Conservation (phyloP, 2,797 vertebrate species). For the Microctenopoma lineatum region DNA sequence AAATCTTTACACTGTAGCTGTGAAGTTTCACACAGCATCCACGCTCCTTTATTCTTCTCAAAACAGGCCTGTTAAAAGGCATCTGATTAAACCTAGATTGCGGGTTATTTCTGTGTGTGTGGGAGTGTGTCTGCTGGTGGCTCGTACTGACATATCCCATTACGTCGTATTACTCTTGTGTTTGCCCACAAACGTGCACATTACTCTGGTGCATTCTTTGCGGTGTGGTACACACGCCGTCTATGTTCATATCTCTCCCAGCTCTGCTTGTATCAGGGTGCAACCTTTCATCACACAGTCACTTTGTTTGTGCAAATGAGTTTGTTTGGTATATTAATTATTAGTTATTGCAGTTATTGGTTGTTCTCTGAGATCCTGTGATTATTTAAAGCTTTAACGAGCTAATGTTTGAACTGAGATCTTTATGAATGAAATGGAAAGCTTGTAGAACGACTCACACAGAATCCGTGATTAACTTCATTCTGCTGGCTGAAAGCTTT, state of each 20-base stretch:
- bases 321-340: background rate
- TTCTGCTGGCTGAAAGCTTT: too few relatives aligned
- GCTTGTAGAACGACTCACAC: too few relatives aligned
- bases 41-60: background rate
- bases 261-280: background rate
- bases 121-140: background rate
- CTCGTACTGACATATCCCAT: background rate
- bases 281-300: background rate
- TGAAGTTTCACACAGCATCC: constrained; percentile 36
- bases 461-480: too few relatives aligned
- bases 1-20: constrained; percentile 39
- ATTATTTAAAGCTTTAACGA: too few relatives aligned
- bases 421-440: too few relatives aligned
- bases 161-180: background rate
- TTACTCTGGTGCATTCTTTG: background rate
- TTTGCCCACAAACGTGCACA: background rate
- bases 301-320: background rate
- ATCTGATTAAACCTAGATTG: background rate
- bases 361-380: too few relatives aligned
- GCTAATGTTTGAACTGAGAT: too few relatives aligned
- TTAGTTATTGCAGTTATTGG: too few relatives aligned
- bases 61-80: background rate
- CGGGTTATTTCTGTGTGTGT: constrained; percentile 1
- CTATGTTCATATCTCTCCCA: background rate
- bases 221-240: background rate